Base-by-base conservation (phyloP, 2,888 invertebrate species). In the Morpho helenor region DNA sequence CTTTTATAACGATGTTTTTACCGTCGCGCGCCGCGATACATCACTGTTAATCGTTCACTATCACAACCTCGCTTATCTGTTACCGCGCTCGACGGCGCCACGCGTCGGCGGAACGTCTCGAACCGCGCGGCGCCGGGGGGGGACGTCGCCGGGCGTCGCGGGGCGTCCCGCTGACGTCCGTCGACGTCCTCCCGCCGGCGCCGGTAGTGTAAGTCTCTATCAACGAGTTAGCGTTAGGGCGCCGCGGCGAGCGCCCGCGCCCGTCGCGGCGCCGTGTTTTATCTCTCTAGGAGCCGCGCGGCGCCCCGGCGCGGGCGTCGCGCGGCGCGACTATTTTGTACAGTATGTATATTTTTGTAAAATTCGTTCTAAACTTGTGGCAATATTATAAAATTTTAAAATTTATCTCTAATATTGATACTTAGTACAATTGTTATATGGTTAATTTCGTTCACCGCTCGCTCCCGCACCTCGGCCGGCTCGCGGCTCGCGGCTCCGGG, bases 281-380 rank as follows among this genome's bases (percentile, higher is more conserved):
- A 50, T 16, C 31, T 31, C 31, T 31, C 31, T 50, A 51, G 42
- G 31, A 58, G 56, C 63, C 31, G 57, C 44, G 55, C 63, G 59
- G 51, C 46, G 52, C 57, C 46, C 56, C 64, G 51, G 54, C 49
- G 66, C 57, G 56, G 61, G 50, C 51, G 58, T 56, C 41, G 45
- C 57, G 60, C 41, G 55, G 53, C 86, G 80, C 82, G 76, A 82
- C 85, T 84, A 81, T 81, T 54, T 78, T 87, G 89, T 88, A 88
- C 86, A 87, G 86, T 84, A 80, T 88, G 86, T 87, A 88, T 89
- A 89, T 89, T 89, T 88, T 88, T 89, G 86, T 89, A 88, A 82
- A 87, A 86, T 86, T 86, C 82, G 80, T 76, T 86, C 81, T 79
- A 82, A 31, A 83, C 82, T 84, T 79, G 80, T 84, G 87, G 89